Base-by-base conservation (phyloP, 1,140 invertebrate species). In the Anoplophora glabripennis region DNA sequence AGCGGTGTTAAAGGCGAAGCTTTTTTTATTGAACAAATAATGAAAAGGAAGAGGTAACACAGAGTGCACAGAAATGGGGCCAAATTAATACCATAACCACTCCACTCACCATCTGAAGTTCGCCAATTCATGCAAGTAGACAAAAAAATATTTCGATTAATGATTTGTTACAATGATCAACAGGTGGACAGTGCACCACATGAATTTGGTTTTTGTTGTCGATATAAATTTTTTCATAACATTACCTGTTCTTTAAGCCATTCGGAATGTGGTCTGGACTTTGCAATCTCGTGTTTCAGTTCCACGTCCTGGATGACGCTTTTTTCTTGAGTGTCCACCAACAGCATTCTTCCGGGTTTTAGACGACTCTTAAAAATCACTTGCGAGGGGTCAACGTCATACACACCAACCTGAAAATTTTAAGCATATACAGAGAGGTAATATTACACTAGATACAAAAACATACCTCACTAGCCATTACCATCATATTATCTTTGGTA, bases 291-390 rank as follows among this genome's bases (percentile, higher is more conserved):
- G 57, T 87, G 74, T 79, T 99, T 99, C 14, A 99, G 78, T 68
- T 95, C 91, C 53, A 98, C 90, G 76, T 99, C 97, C 73, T 92
- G 88, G 64, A 96, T 97, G 63, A 99, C 90, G 57, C 84, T 83
- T 77, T 96, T 90, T 69, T 92, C 86, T 65, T 89, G 78, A 0
- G 96, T 98, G 76, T 99, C 97, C 57, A 99, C 94, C 56, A 99
- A 78, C 70, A 99, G 81, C 96, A 99, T 99, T 64, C 96, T 85
- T 2, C 97, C 97, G 1, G 97, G 97, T 78, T 98, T 96, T 72
- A 99, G 83, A 57, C 97, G 92, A 73, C 95, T 95, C 90, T 99
- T 99, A 51, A 91, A 85, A 57, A 93, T 81, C 66, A 99, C 89
- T 76, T 96, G 89, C 37, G 85, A 84, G 17, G 92, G 88, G 70